Base-by-base conservation (phyloP, 1,140 invertebrate genomes). In the Drusus annulatus region DNA sequence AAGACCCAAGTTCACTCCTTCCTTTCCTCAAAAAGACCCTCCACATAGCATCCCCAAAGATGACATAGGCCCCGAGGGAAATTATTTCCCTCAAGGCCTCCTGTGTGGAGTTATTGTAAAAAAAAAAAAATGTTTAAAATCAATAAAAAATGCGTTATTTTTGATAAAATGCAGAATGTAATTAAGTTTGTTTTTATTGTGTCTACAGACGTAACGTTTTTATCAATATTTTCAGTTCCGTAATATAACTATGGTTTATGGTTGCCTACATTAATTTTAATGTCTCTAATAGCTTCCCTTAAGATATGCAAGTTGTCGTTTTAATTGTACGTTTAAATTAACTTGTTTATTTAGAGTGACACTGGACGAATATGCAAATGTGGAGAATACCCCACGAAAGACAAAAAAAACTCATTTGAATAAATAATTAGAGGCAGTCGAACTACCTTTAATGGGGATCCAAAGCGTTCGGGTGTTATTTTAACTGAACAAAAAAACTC, bases 351-450 rank as follows among this genome's bases (percentile, higher is more conserved):
- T 73, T 5, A 28, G 51, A 50, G 36, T 52, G 19, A 73, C 19
- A 54, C 51, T 25, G 19, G 19, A 25, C 15, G n/a, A 23, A 73
- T 54, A n/a, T 54, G 17, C 10, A 54, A 25, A 31, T 25, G 60
- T 23, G 17, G 19, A 63, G 15, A 45, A 45, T 3, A 36, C 10
- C 36, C 36, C 13, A 13, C 23, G 19, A 73, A 28, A 7, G 21
- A 21, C 16, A 75, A 75, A 75, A 74, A n/a, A 75, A 75, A 58
- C 71, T 58, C 4, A 75, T 75, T 75, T 75, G 71, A 56, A 75
- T 75, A 58, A 16, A 58, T 75, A 45, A 45, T 45, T 60, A 75
- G 17, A 28, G 52, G 54, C 17, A 36, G 19, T 75, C 60, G n/a
- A 56, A 56, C 36, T 71, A 71, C 52, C 45, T 71, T 52, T 51